Evolutionary conservation across 2,888 invertebrate genomes (phyloP).

Genomic region (Alcis repandata): DNA sequence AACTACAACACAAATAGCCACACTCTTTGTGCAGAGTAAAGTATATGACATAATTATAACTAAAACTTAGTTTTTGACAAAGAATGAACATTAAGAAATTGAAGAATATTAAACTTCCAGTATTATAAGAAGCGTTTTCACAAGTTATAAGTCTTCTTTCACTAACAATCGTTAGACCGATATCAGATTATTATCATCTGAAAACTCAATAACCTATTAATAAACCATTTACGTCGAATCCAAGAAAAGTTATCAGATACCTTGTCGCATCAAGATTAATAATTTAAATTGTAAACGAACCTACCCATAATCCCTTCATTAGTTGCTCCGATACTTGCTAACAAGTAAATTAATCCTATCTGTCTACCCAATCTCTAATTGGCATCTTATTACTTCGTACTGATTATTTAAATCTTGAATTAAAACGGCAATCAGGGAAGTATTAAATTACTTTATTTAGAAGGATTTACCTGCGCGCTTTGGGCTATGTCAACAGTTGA

Average conservation of each 20-base stretch:
- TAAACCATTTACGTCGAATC: neutral
- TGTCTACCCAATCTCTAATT: constrained; percentile 51
- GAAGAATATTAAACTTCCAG: no score
- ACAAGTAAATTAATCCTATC: constrained; percentile 55
- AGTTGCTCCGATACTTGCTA: constrained; percentile 34
- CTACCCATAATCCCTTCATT: constrained; percentile 34
- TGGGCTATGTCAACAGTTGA: neutral
- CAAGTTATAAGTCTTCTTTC: no score
- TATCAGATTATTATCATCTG: neutral
- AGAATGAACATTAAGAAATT: no score
- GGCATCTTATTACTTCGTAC: constrained; percentile 54
- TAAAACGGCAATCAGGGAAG: constrained; percentile 14
- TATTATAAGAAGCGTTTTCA: no score
- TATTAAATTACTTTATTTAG: constrained; percentile 19
- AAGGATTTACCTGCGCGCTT: constrained; percentile 14
- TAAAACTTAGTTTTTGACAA: no score
- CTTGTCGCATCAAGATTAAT: constrained; percentile 25
- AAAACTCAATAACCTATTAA: neutral
- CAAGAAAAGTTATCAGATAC: constrained; percentile 19
- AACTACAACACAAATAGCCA: no score
- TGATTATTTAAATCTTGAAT: constrained; percentile 27
- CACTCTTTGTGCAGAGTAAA: no score
- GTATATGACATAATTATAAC: no score
- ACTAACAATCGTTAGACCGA: no score
- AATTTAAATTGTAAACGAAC: constrained; percentile 6